A percentile compares a stretch with the other conserved stretches of the same genome.
These are phyloP conservation scores for Drosophila siamana DNA, from an alignment of 2,888 invertebrate species.

Conservation along the genomic window DNA sequence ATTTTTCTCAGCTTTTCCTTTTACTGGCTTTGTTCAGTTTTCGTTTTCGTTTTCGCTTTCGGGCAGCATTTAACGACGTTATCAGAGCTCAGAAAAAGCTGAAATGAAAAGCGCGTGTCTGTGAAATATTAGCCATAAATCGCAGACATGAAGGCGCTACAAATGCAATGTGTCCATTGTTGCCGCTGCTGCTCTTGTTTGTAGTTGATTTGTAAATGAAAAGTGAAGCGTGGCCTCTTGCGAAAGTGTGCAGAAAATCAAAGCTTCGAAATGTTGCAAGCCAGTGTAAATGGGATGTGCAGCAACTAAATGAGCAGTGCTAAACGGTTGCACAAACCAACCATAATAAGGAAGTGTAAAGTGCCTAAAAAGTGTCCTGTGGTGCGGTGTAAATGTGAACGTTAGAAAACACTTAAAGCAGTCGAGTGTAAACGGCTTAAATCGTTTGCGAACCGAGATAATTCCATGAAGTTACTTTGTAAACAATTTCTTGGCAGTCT, in stretches of 20 bases:
- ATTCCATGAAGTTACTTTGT: conserved; percentile 10
- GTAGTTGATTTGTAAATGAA: conserved; percentile 56
- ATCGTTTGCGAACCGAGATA: conserved; percentile 18
- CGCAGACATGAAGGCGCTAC: conserved; percentile 24
- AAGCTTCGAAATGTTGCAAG: conserved; percentile 15
- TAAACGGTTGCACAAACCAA: neutral
- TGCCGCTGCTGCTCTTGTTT: conserved; percentile 14
- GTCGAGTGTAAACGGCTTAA: neutral
- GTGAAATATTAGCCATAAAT: conserved; percentile 60
- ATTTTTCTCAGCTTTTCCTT: conserved; percentile 36
- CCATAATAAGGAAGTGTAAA: neutral
- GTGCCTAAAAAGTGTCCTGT: conserved; percentile 3
- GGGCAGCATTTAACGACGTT: conserved; percentile 72
- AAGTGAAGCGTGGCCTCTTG: conserved; percentile 73
- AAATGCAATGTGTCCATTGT: conserved; percentile 29
- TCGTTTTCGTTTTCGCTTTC: conserved; percentile 67
- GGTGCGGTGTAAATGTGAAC: conserved; percentile 16
- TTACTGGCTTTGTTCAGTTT: conserved; percentile 54
- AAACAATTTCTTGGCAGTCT: conserved; percentile 11
- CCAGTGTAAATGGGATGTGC: neutral
- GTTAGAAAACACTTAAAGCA: neutral
- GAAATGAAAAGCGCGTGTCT: conserved; percentile 67
- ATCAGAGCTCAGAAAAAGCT: conserved; percentile 71
- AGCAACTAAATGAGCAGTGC: neutral
- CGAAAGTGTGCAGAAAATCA: conserved; percentile 72